A percentile compares a stretch with the other conserved stretches of the same genome.
Conservation (phyloP, 2,888 invertebrate species). For the Oligia fasciuncula region DNA sequence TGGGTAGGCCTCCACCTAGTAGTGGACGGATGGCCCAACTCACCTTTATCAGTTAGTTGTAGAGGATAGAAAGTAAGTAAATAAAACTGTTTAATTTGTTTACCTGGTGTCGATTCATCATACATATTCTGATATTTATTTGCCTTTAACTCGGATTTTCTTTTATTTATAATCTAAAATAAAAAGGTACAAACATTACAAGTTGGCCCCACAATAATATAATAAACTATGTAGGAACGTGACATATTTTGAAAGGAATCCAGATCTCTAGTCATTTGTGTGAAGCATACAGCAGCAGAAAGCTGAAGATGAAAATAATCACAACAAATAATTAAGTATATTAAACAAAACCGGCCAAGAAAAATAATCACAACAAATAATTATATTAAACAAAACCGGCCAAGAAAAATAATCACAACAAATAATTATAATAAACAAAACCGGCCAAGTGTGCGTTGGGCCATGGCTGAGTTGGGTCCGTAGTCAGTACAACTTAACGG, state of each 20-base stretch:
- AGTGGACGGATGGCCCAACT: too few species aligned
- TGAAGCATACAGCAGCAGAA: not conserved
- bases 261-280: not conserved
- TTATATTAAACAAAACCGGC: too few species aligned
- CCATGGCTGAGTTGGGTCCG: not conserved
- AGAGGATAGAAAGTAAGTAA: not conserved
- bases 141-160: conserved; percentile 27
- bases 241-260: not conserved
- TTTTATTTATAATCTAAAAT: conserved; percentile 38
- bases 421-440: not conserved
- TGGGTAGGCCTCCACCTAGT: too few species aligned
- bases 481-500: not conserved
- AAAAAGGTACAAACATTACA: not conserved
- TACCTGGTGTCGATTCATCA: conserved; percentile 13
- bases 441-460: not conserved
- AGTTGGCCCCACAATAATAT: not conserved
- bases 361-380: too few species aligned
- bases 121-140: not conserved
- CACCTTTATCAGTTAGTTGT: not conserved
- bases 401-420: too few species aligned
- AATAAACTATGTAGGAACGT: not conserved
- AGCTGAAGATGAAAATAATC: not conserved
- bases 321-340: too few species aligned
- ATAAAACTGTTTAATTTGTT: not conserved
- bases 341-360: too few species aligned